A percentile compares a stretch with the other conserved stretches of the same genome.
These are phyloP conservation scores for Desmodus rotundus DNA, from an alignment of 2,113 vertebrate genomes.

Conservation along the genomic window DNA sequence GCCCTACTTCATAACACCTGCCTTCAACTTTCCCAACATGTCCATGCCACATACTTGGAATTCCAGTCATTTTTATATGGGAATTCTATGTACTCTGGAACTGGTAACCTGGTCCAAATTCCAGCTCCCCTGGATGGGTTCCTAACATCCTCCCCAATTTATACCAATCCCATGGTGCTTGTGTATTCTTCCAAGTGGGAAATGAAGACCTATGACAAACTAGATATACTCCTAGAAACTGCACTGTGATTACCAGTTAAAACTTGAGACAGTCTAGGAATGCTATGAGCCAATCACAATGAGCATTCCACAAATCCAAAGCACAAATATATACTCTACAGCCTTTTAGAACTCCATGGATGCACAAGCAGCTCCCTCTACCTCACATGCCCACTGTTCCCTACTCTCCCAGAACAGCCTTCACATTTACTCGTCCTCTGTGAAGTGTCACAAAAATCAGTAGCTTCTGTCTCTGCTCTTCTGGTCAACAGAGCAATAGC, in stretches of 20 bases:
- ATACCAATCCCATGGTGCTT: not conserved
- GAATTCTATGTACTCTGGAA: not conserved
- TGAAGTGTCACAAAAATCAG: not conserved
- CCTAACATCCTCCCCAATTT: not conserved
- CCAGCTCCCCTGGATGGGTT: not conserved
- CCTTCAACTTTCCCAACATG: not conserved
- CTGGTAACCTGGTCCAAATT: not conserved
- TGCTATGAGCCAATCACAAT: not conserved
- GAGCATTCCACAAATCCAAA: not conserved
- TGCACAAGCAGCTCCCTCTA: not conserved
- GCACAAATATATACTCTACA: not conserved
- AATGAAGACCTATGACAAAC: not conserved
- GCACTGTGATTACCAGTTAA: not conserved
- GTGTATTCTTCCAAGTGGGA: not conserved
- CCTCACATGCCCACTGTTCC: not conserved
- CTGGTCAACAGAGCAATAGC: not conserved
- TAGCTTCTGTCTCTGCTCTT: not conserved
- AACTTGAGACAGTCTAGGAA: not conserved
- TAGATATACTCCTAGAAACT: not conserved
- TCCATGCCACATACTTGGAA: not conserved
- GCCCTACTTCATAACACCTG: not conserved
- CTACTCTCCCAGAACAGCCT: not conserved
- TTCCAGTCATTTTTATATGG: not conserved
- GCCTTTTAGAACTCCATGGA: not conserved
- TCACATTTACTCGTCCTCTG: not conserved